Percentiles rank a stretch among this genome's conserved stretches.
phyloP scores from a whole-genome alignment of 2,888 invertebrate species.

The Pristionchus mayeri region DNA sequence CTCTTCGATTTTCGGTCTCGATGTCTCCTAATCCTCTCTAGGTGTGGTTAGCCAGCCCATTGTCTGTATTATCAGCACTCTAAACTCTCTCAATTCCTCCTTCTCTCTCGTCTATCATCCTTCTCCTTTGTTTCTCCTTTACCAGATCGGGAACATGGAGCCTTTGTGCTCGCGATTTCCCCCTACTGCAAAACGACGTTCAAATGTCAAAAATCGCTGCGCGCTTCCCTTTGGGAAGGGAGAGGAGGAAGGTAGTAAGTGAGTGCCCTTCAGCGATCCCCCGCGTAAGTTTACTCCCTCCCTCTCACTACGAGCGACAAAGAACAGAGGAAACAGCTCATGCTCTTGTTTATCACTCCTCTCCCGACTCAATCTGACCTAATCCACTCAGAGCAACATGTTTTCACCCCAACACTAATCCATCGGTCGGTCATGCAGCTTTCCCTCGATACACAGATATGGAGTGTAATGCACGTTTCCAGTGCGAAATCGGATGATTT shows the following conservation, averaged over 20 bases:
- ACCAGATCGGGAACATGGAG: conserved; percentile 3
- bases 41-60: neutral
- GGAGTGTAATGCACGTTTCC: too few relatives aligned
- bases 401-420: too few relatives aligned
- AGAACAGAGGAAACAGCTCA: neutral
- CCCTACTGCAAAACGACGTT: neutral
- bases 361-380: too few relatives aligned
- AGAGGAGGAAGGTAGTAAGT: neutral
- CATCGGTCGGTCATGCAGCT: too few relatives aligned
- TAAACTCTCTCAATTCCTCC: neutral
- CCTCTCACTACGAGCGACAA: neutral
- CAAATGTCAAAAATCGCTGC: conserved; percentile 42
- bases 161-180: conserved; percentile 28
- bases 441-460: too few relatives aligned
- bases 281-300: neutral
- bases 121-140: conserved; percentile 36
- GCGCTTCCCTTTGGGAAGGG: too few relatives aligned
- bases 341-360: neutral
- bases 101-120: neutral
- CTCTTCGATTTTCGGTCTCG: neutral
- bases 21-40: neutral
- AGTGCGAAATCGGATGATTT: too few relatives aligned
- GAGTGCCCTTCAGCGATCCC: neutral
- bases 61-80: conserved; percentile 16
- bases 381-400: too few relatives aligned